Evolutionary conservation across 2,797 vertebrate species (phyloP), one percentile per base, ranked within the genome.

Genomic region (Paedocypris micromegethes): DNA sequence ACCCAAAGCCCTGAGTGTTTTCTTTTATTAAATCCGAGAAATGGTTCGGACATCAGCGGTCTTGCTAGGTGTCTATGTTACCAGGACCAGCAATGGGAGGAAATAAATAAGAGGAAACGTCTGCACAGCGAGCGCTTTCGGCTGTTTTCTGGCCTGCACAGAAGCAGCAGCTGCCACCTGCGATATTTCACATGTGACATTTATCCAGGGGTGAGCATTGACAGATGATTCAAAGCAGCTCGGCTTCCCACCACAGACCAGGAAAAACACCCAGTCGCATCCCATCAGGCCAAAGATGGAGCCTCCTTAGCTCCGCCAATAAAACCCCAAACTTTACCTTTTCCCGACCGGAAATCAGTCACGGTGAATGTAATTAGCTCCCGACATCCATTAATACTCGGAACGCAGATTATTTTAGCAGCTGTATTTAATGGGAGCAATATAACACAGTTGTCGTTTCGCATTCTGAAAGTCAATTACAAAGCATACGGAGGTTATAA

Each of bases 161-260:
- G 80, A 83, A 79, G 74, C 75, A 75, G 77, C 85, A 84, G 84
- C 86, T 88, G 88, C 87, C 87, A 85, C 86, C 83, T 84, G 87
- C 85, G 87, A 88, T 88, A 89, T 86, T 87, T 86, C 82, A 84
- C 83, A 85, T 79, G 79, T 87, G 86, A 89, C 88, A 88, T 89
- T 90, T 88, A 90, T 90, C 83, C 81, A 83, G 80, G 81, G 82
- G 84, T 86, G 84, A 83, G 81, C 86, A 86, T 79, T 88, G 85
- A 88, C 86, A 86, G 87, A 86, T 84, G 83, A 85, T 89, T 88
- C 84, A 89, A 88, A 89, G 86, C 77, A 72, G 83, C 88, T 89
- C 77, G 71, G 83, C 88, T 89, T 88, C 87, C 86, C 86, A 80
- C 75, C 80, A 79, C 53, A 60, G 84, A 23, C 85, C 87, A 86